phyloP scores from a whole-genome alignment of 92 coral and sea anemone genomes.

The Epizoanthus ramosus region DNA sequence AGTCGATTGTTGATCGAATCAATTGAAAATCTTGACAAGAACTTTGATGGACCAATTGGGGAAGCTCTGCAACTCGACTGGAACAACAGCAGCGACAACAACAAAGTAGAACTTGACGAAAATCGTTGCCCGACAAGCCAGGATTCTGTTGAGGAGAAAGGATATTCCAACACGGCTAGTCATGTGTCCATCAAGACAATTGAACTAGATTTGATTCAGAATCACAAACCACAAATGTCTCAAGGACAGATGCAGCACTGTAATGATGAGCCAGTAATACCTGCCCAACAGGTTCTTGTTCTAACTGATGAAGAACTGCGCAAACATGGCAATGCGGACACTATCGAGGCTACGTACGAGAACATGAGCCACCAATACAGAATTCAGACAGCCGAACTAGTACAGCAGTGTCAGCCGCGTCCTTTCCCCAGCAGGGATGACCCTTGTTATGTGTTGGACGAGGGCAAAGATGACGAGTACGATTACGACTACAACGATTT shows the following conservation, averaged over 20 bases:
- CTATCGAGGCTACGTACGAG: not conserved
- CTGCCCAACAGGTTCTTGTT: slow-evolving; percentile 23
- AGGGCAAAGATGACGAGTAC: slow-evolving; percentile 76
- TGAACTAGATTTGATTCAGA: slow-evolving; percentile 10
- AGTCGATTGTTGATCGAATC: slow-evolving; percentile 31
- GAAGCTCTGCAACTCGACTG: slow-evolving; percentile 58
- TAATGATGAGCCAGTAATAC: not conserved
- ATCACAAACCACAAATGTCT: not conserved
- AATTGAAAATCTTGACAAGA: slow-evolving; percentile 38
- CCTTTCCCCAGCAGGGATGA: slow-evolving; percentile 50
- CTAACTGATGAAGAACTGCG: slow-evolving; percentile 10
- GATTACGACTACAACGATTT: slow-evolving; percentile 84
- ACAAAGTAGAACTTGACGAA: not conserved
- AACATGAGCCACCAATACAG: slow-evolving; percentile 23
- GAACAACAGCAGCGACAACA: slow-evolving; percentile 10
- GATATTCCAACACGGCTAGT: not conserved
- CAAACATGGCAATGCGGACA: not conserved
- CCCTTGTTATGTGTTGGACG: slow-evolving; percentile 59
- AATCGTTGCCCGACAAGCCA: not conserved
- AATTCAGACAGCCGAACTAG: slow-evolving; percentile 69
- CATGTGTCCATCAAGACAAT: slow-evolving; percentile 24
- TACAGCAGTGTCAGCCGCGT: slow-evolving; percentile 74
- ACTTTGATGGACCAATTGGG: slow-evolving; percentile 35
- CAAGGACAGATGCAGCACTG: slow-evolving; percentile 6
- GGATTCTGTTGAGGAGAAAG: not conserved